phyloP scores from a whole-genome alignment of 2,888 invertebrate species.

The Chloroclysta siterata region DNA sequence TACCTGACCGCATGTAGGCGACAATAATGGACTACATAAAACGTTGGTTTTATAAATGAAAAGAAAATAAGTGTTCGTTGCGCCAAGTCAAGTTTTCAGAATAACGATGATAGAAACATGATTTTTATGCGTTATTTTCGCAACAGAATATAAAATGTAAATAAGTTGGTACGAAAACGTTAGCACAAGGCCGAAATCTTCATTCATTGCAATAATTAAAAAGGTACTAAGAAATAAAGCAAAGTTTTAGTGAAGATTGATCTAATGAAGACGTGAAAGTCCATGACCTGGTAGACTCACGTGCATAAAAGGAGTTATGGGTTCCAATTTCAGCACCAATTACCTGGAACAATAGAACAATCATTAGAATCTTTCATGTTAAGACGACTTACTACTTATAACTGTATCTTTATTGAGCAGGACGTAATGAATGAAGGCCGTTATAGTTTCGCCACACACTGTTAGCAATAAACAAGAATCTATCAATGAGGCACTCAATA shows the following conservation, averaged over 20 bases:
- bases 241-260: background rate
- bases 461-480: constrained; percentile 28
- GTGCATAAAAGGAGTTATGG: background rate
- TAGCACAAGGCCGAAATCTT: too few relatives aligned
- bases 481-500: constrained; percentile 26
- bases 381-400: background rate
- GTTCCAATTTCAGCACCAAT: constrained; percentile 1
- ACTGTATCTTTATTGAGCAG: background rate
- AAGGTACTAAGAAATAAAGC: too few relatives aligned
- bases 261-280: background rate
- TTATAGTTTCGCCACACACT: constrained; percentile 11
- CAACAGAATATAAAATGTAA: too few relatives aligned
- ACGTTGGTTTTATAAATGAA: background rate
- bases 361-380: background rate
- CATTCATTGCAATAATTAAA: too few relatives aligned
- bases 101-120: background rate
- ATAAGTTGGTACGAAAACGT: too few relatives aligned
- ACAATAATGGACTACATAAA: background rate
- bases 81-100: background rate
- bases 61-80: background rate
- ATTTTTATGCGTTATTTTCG: background rate
- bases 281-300: constrained; percentile 1
- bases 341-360: constrained; percentile 18
- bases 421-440: constrained; percentile 24
- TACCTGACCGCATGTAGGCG: constrained; percentile 24